Base-by-base conservation (phyloP, 2,797 vertebrate species). In the Semaprochilodus insignis region DNA sequence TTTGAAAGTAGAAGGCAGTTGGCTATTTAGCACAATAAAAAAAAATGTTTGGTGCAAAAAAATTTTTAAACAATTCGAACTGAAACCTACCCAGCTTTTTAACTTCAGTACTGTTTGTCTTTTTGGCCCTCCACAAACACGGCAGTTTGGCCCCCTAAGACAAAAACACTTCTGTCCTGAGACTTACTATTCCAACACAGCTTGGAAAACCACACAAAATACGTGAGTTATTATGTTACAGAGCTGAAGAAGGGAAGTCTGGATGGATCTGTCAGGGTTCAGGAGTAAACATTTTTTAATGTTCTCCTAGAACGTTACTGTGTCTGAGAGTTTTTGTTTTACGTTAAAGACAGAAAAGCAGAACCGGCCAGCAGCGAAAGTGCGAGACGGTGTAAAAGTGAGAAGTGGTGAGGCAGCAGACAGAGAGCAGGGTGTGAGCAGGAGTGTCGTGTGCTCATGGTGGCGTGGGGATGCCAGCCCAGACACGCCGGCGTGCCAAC, bases 401-500 rank as follows among this genome's bases (percentile, higher is more conserved):
- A 84, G 74, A 84, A 80, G 74, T 74, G 84, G 74, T 71, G 84
- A 83, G 75, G 67, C 67, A 80, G 81, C 81, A 82, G 81, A 84
- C 69, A 59, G 66, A 67, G 51, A 63, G 78, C 55, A 85, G 84
- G 82, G 71, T 84, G 82, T 77, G 87, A 79, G 84, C 31, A 36
- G 55, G 55, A 74, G 80, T 84, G 85, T 78, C 80, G 52, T 82
- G 81, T 80, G 82, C 59, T 71, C 71, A 84, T 74, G 74, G 73
- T 74, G 77, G 73, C 72, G 66, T 73, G 83, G 81, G 82, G 82
- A 80, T 74, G 79, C 84, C 81, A 80, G 80, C 76, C 84, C 78
- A 84, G 82, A 78, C 86, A 86, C 57, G 80, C 75, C 78, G 66
- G 79, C 52, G 51, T 86, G 86, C 84, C 84, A 81, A 74, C 31